Evolutionary conservation across 1,140 invertebrate genomes (phyloP).

Genomic region (Thaumetopoea pityocampa): DNA sequence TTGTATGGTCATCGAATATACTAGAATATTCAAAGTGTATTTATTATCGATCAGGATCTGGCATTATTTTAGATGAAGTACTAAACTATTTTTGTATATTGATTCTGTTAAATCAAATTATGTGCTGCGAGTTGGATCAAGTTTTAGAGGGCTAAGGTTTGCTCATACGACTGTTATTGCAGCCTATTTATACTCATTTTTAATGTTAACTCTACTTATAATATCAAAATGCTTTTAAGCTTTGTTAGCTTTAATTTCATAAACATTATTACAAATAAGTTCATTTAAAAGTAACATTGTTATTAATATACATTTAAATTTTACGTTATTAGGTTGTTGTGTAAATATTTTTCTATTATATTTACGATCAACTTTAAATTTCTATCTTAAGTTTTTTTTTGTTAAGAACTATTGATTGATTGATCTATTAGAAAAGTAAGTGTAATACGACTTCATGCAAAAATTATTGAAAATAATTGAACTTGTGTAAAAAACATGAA

Average conservation of each 20-base stretch:
- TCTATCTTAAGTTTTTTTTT: constrained; percentile 34
- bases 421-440: constrained; percentile 38
- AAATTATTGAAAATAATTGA: constrained; percentile 49
- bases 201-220: constrained; percentile 31
- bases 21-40: no score
- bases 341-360: constrained; percentile 60
- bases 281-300: constrained; percentile 46
- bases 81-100: no score
- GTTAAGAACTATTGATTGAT: constrained; percentile 22
- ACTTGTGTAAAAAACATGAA: constrained; percentile 62
- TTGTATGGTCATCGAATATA: no score
- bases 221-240: constrained; percentile 36
- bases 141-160: no score
- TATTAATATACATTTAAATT: constrained; percentile 53
- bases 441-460: constrained; percentile 46
- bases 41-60: no score
- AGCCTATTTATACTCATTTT: constrained; percentile 38
- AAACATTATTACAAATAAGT: constrained; percentile 31
- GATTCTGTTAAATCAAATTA: no score
- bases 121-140: no score
- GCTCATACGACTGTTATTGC: no score
- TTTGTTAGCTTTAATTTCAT: constrained; percentile 51
- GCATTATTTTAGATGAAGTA: no score
- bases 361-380: constrained; percentile 47
- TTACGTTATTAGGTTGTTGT: constrained; percentile 59